phyloP scores from a whole-genome alignment of 2,113 vertebrate species.

The Urocynchramus pylzowi region DNA sequence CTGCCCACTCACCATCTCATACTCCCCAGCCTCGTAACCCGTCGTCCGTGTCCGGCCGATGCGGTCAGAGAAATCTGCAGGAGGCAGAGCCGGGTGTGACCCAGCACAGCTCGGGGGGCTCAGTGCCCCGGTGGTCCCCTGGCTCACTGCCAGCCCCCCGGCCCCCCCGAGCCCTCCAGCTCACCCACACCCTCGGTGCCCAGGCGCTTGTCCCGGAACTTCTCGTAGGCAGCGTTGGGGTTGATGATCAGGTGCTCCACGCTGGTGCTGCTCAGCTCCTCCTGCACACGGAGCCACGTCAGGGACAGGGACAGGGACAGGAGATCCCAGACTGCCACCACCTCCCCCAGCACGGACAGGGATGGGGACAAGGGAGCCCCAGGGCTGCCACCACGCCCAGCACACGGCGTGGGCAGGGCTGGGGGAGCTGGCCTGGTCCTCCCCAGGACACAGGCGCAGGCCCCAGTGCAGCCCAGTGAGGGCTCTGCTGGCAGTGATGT shows the following conservation, averaged over 20 bases:
- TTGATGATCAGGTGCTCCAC: conserved; percentile 97
- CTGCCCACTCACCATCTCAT: conserved; percentile 81
- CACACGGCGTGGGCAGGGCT: not conserved
- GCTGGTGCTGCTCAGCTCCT: conserved; percentile 93
- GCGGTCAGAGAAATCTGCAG: conserved; percentile 91
- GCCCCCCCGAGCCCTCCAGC: not conserved
- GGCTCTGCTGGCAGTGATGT: not conserved
- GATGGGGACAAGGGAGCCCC: not conserved
- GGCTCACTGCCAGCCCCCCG: no score
- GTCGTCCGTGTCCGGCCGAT: conserved; percentile 86
- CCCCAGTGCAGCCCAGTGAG: not conserved
- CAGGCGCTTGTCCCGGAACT: conserved; percentile 94
- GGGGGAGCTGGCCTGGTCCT: not conserved
- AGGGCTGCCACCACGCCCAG: not conserved
- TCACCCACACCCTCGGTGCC: conserved; percentile 89
- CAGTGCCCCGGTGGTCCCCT: not conserved
- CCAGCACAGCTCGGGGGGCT: not conserved
- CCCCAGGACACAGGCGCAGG: not conserved
- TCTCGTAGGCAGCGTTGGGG: conserved; percentile 96
- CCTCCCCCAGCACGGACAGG: not conserved
- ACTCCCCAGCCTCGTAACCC: conserved; percentile 92
- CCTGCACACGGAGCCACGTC: conserved; percentile 62
- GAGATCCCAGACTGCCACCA: not conserved
- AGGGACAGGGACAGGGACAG: not conserved
- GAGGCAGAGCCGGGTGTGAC: not conserved